phyloP scores from a whole-genome alignment of 2,113 vertebrate species.

The Epinephelus cyanopodus region DNA sequence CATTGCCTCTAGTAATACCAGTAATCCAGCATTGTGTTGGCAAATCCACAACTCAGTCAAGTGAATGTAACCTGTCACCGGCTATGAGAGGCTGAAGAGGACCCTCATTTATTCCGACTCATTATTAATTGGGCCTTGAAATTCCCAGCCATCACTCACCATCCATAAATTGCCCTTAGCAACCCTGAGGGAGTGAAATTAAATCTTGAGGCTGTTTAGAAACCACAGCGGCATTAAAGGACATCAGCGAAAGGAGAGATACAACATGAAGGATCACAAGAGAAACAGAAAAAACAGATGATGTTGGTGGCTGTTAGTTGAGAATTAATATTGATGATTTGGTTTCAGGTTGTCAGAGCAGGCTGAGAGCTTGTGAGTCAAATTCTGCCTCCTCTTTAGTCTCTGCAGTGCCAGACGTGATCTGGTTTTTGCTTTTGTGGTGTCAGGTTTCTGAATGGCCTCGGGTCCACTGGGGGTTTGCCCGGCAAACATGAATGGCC shows the following conservation, averaged over 20 bases:
- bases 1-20: not conserved
- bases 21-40: constrained; percentile 18
- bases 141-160: constrained; percentile 59
- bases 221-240: constrained; percentile 28
- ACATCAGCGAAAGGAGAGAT: constrained; percentile 16
- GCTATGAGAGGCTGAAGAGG: constrained; percentile 38
- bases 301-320: constrained; percentile 7
- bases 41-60: constrained; percentile 27
- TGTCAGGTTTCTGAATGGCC: constrained; percentile 68
- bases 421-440: constrained; percentile 55
- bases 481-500: constrained; percentile 57
- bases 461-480: constrained; percentile 38
- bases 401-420: constrained; percentile 42
- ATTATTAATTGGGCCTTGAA: constrained; percentile 66
- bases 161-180: constrained; percentile 62
- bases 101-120: constrained; percentile 54
- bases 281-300: not conserved
- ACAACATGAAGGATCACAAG: not conserved
- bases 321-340: constrained; percentile 46
- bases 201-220: constrained; percentile 54
- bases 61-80: constrained; percentile 25
- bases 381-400: constrained; percentile 31
- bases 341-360: constrained; percentile 41
- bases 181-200: constrained; percentile 43
- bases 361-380: constrained; percentile 28